These are phyloP conservation scores for Halocynthia aurantium DNA, from an alignment of 23 tunicate species.

Conservation along the genomic window DNA sequence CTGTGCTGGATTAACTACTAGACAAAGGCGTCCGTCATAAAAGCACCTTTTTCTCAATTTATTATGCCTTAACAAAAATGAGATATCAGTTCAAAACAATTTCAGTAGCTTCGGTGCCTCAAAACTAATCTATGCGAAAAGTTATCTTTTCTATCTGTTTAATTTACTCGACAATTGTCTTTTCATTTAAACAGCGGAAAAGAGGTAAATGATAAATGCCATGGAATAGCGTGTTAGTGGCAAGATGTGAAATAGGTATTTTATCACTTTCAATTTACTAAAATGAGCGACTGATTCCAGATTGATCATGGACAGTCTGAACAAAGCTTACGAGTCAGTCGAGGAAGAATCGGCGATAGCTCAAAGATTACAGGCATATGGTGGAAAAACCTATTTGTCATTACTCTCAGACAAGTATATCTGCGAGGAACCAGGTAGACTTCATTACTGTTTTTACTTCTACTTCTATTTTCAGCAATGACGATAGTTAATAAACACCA, in stretches of 20 bases:
- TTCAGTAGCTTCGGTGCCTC: too few relatives aligned
- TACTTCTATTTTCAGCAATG: too few relatives aligned
- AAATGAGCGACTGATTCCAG: background rate
- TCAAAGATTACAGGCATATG: constrained; percentile 4
- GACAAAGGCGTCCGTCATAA: background rate
- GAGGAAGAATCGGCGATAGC: constrained; percentile 21
- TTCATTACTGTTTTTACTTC: too few relatives aligned
- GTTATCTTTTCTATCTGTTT: background rate
- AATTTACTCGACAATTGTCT: background rate
- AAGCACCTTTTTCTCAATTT: background rate
- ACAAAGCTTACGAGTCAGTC: background rate
- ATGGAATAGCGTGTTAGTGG: too few relatives aligned
- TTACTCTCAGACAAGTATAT: background rate
- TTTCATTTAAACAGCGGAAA: too few relatives aligned
- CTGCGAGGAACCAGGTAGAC: constrained; percentile 5
- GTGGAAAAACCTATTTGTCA: background rate
- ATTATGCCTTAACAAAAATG: too few relatives aligned
- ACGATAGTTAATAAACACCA: too few relatives aligned
- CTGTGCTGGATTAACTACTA: background rate
- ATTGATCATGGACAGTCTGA: constrained; percentile 4
- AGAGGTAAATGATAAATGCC: too few relatives aligned
- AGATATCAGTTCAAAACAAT: too few relatives aligned
- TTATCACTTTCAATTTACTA: too few relatives aligned
- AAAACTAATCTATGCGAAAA: background rate
- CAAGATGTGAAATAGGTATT: too few relatives aligned